These are phyloP conservation scores for Oophaga pumilio DNA, from an alignment of 2,113 vertebrate species.

Conservation along the genomic window DNA sequence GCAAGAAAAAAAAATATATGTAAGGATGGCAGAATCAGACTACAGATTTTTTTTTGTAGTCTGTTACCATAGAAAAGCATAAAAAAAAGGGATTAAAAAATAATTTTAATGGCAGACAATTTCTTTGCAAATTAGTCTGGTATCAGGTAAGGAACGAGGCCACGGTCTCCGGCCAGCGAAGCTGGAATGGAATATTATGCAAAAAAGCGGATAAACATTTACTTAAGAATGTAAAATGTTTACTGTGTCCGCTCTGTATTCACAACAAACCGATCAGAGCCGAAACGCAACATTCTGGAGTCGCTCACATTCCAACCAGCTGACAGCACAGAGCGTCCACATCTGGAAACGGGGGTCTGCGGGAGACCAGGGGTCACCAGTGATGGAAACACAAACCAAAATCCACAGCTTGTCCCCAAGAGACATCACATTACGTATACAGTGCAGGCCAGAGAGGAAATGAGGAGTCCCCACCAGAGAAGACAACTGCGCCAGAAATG, in stretches of 20 bases:
- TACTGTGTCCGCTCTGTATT: background rate
- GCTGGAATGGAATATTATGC: background rate
- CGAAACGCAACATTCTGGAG: background rate
- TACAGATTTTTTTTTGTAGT: background rate
- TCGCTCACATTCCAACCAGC: background rate
- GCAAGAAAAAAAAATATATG: too few relatives aligned
- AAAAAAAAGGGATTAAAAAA: background rate
- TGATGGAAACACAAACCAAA: background rate
- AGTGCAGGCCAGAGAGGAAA: background rate
- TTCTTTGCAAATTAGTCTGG: too few relatives aligned
- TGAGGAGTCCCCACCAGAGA: background rate
- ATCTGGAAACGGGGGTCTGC: background rate
- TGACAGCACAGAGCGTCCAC: background rate
- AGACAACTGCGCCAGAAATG: background rate
- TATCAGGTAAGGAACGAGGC: background rate
- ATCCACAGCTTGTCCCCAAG: background rate
- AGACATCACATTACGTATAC: background rate
- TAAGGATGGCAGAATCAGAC: background rate
- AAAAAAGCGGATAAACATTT: constrained; percentile 15
- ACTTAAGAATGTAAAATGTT: constrained; percentile 32
- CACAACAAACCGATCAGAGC: constrained; percentile 5
- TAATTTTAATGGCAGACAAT: too few relatives aligned
- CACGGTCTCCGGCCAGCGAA: background rate
- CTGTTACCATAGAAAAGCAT: background rate
- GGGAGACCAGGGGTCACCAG: background rate